Conservation (phyloP, 2,888 invertebrate genomes). For the Oscheius sp. region DNA sequence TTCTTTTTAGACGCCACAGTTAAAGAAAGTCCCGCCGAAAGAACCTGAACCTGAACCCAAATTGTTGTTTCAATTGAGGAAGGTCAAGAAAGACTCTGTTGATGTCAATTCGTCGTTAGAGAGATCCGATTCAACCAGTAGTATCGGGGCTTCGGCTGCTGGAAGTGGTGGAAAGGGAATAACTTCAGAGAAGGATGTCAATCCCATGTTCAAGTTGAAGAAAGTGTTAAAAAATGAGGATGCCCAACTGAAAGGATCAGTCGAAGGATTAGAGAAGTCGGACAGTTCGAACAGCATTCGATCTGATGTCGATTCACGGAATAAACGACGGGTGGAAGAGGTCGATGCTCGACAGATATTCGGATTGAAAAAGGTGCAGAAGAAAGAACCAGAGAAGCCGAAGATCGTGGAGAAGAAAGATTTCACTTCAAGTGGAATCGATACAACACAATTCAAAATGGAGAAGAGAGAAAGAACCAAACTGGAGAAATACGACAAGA, state of each 20-base stretch:
- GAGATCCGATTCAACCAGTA: slow-evolving; percentile 46
- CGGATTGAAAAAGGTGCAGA: slow-evolving; percentile 61
- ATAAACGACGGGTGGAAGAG: slow-evolving; percentile 30
- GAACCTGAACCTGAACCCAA: slow-evolving; percentile 50
- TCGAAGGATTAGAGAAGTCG: slow-evolving; percentile 44
- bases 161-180: slow-evolving; percentile 34
- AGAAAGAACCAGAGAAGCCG: slow-evolving; percentile 47
- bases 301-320: slow-evolving; percentile 19
- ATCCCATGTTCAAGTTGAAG: slow-evolving; percentile 56
- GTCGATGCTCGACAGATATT: slow-evolving; percentile 37
- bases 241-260: slow-evolving; percentile 24
- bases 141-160: slow-evolving; percentile 30
- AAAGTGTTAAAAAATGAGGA: slow-evolving; percentile 46
- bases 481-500: slow-evolving; percentile 48
- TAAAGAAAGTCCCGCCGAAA: slow-evolving; percentile 48
- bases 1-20: slow-evolving; percentile 34
- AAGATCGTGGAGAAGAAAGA: slow-evolving; percentile 44
- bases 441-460: slow-evolving; percentile 39
- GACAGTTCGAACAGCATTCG: slow-evolving; percentile 45
- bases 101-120: slow-evolving; percentile 37
- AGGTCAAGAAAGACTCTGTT: slow-evolving; percentile 53
- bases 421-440: slow-evolving; percentile 22
- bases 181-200: slow-evolving; percentile 29
- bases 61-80: slow-evolving; percentile 50
- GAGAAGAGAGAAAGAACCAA: slow-evolving; percentile 49